Evolutionary conservation across 2,888 invertebrate species (phyloP).

Genomic region (Stictocephala bisonia): DNA sequence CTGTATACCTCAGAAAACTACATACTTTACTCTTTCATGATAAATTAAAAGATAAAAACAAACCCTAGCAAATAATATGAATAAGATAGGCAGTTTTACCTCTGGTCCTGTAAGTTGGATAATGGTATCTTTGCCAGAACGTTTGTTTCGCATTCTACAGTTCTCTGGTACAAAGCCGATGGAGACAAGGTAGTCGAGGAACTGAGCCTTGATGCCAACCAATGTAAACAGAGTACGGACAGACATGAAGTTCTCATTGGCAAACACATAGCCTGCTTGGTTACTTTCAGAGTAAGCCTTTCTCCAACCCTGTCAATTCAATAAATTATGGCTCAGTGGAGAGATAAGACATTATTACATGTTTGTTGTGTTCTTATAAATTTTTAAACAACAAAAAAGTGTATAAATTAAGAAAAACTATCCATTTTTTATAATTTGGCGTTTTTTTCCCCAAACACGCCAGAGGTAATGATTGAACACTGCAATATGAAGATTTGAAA

Average conservation of each 20-base stretch:
- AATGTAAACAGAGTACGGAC: constrained; percentile 84
- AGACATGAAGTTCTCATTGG: constrained; percentile 86
- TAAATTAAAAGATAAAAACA: background rate
- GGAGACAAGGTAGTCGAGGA: constrained; percentile 78
- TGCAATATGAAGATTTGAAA: too few species aligned
- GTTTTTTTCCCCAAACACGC: too few species aligned
- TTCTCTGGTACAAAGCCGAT: constrained; percentile 83
- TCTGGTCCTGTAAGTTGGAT: constrained; percentile 73
- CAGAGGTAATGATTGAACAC: too few species aligned
- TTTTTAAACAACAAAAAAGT: too few species aligned
- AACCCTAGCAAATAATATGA: too few species aligned
- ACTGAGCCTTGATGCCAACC: constrained; percentile 87
- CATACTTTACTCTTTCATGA: too few species aligned
- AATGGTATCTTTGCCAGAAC: constrained; percentile 71
- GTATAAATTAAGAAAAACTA: too few species aligned
- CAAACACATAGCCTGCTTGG: constrained; percentile 81
- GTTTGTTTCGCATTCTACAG: constrained; percentile 68
- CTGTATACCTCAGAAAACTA: too few species aligned
- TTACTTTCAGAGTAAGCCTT: constrained; percentile 75
- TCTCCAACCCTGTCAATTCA: constrained; percentile 81
- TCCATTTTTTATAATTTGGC: too few species aligned
- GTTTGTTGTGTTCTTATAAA: too few species aligned
- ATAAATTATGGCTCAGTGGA: too few species aligned
- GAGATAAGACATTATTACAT: too few species aligned
- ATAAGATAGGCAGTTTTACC: constrained; percentile 62